Conservation (phyloP, 2,113 vertebrate species). For the Erythrocercus mccallii region DNA sequence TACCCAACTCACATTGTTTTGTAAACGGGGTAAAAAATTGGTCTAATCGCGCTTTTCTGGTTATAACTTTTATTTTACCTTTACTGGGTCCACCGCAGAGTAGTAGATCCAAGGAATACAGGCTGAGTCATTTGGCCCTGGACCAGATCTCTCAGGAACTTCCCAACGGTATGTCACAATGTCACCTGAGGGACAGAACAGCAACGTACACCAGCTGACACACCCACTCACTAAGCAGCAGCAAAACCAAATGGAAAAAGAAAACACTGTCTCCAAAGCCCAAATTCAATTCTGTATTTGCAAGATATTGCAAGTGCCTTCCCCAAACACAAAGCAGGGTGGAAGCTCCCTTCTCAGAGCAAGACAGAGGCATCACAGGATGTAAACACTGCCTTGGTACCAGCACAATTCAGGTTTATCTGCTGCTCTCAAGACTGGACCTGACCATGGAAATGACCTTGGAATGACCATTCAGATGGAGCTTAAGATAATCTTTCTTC, state of each 20-base stretch:
- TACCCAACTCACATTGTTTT: background rate
- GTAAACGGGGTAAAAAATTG: background rate
- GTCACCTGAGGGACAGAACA: conserved; percentile 54
- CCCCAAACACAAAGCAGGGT: background rate
- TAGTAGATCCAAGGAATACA: conserved; percentile 80
- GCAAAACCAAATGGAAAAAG: background rate
- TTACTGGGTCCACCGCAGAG: conserved; percentile 73
- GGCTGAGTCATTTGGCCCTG: conserved; percentile 74
- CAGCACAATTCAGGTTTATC: background rate
- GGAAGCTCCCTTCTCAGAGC: background rate
- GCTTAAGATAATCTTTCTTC: background rate
- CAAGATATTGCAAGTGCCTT: background rate
- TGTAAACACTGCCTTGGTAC: no score
- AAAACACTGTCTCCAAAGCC: background rate
- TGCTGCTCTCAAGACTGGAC: background rate
- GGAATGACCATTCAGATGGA: background rate
- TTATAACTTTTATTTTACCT: conserved; percentile 60
- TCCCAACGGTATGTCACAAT: conserved; percentile 74
- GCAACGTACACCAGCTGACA: background rate
- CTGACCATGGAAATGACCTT: background rate
- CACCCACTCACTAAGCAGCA: background rate
- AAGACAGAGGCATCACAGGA: background rate
- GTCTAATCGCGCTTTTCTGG: background rate
- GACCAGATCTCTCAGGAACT: conserved; percentile 73
- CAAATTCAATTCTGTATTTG: background rate